Evolutionary conservation across 2,888 invertebrate genomes (phyloP).

Genomic region (Timema cristinae): DNA sequence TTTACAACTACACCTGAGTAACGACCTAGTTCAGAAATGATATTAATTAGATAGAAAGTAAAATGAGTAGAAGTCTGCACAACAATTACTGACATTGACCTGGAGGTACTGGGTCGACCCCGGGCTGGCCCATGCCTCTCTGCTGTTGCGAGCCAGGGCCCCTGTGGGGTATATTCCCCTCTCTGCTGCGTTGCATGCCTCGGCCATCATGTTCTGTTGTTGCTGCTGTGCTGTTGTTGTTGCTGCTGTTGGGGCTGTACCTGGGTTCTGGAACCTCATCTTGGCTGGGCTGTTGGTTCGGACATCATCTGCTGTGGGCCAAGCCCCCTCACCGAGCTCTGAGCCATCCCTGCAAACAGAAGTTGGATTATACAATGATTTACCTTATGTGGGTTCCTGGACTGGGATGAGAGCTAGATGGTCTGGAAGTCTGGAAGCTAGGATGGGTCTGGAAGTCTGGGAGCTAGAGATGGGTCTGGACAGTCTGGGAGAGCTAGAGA

Average conservation of each 20-base stretch:
- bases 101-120: conserved; percentile 64
- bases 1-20: no score
- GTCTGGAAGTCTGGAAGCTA: no score
- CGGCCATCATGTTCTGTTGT: conserved; percentile 18
- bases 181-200: conserved; percentile 18
- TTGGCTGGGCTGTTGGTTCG: conserved; percentile 43
- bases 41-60: no score
- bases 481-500: no score
- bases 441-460: no score
- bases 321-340: conserved; percentile 57
- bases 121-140: conserved; percentile 46
- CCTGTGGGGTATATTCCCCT: conserved; percentile 19
- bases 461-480: no score
- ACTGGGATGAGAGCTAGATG: no score
- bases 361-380: no score
- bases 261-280: conserved; percentile 30
- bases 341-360: conserved; percentile 50
- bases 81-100: conserved; percentile 40
- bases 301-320: conserved; percentile 37
- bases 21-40: no score
- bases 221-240: conserved; percentile 39
- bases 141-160: conserved; percentile 26
- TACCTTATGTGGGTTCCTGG: no score
- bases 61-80: no score
- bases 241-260: conserved; percentile 36